Conservation (phyloP, 2,797 vertebrate genomes). For the Eremophila alpestris region DNA sequence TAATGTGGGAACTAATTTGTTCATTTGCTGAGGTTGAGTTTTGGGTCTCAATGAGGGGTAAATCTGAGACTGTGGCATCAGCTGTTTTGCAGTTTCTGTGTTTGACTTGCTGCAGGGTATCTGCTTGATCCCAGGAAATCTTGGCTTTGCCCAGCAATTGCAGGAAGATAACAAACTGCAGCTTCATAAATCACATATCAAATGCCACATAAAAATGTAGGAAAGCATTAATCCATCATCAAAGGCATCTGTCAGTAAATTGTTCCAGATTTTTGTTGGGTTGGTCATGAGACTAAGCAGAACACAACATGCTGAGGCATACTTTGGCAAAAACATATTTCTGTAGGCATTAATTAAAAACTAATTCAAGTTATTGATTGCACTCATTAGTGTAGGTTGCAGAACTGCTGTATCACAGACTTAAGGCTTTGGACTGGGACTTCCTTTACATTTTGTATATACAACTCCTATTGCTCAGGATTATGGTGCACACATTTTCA, state of each 20-base stretch:
- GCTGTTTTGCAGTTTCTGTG: background rate
- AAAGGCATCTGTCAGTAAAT: background rate
- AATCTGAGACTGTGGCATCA: background rate
- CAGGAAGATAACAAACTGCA: background rate
- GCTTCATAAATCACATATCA: background rate
- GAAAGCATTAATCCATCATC: background rate
- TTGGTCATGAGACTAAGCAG: background rate
- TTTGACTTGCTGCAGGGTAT: background rate
- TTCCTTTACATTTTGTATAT: background rate
- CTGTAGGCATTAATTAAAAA: background rate
- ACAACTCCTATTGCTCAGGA: background rate
- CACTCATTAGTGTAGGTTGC: background rate
- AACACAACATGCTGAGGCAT: background rate
- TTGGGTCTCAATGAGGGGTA: background rate
- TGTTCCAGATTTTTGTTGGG: background rate
- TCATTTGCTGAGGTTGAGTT: background rate
- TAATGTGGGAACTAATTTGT: background rate
- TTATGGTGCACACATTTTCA: background rate
- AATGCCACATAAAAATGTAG: background rate
- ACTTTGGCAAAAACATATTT: background rate
- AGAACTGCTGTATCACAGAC: background rate
- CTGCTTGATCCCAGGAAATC: background rate
- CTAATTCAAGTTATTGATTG: background rate
- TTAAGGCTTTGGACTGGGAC: background rate
- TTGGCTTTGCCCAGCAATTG: background rate